Evolutionary conservation across 1,140 invertebrate genomes (phyloP), one percentile per base, ranked within the genome.

Genomic region (Oncopeltus fasciatus): DNA sequence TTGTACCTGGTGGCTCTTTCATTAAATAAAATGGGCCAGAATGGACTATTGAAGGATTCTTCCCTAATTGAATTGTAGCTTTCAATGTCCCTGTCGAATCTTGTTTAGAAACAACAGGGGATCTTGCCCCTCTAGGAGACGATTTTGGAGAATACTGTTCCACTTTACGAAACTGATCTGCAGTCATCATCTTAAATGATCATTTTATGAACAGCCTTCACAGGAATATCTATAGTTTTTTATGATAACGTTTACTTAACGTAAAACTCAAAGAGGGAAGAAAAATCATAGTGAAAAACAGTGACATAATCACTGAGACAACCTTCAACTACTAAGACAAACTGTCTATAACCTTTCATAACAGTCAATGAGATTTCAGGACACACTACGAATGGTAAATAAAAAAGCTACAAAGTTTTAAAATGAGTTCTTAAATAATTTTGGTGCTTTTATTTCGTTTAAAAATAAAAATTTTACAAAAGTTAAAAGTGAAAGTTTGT

Each of bases 11-110:
- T 68, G 90, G 88, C 77, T 97, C 94, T 81, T 96, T 97, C 85
- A 96, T 91, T 69, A 97, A 86, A 78, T 97, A 98, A 76, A 97
- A 98, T 66, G 94, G 94, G 69, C 94, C 94, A 76, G 88, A 93
- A 73, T 95, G 90, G 72, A 97, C 90, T 67, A 98, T 95, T 14
- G 92, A 90, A 44, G 94, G 93, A 73, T 93, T 95, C 75, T 95
- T 96, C 66, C 93, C 93, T 60, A 96, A 78, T 59, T 90, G 93
- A 77, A 98, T 98, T 49, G 93, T 98, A 64, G 93, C 95, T 81
- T 96, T 97, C 66, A 98, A 79, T 58, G 94, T 97, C 70, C 94
- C 94, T 64, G 92, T 94, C 46, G 92, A 94, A 79, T 98, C 93
- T 73, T 95, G 92, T 64, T 88, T 81, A 65, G 90, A 90, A 71